Evolutionary conservation across 2,888 invertebrate species (phyloP).

Genomic region (Shargacucullia verbasci): DNA sequence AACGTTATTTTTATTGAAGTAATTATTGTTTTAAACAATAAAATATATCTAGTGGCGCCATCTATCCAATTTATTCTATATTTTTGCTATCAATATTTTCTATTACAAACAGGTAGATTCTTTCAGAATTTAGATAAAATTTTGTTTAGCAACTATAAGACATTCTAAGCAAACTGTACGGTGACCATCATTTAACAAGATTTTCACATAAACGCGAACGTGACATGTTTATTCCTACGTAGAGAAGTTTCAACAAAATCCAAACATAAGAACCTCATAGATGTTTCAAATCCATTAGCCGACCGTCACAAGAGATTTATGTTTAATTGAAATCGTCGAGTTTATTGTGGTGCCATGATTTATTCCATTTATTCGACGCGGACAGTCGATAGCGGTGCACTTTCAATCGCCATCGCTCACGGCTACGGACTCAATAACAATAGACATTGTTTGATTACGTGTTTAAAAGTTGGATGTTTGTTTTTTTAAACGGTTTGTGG

Average conservation of each 20-base stretch:
- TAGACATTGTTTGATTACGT: conserved; percentile 74
- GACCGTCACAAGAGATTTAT: conserved; percentile 82
- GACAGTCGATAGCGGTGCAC: conserved; percentile 59
- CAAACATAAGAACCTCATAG: conserved; percentile 62
- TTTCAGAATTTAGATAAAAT: too few relatives aligned
- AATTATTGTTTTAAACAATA: too few relatives aligned
- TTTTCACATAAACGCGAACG: too few relatives aligned
- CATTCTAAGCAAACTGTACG: too few relatives aligned
- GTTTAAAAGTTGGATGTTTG: conserved; percentile 46
- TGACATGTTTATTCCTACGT: too few relatives aligned
- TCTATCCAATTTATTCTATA: not conserved
- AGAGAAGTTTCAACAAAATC: conserved; percentile 13
- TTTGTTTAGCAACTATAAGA: too few relatives aligned
- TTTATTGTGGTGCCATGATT: conserved; percentile 84
- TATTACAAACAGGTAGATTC: too few relatives aligned
- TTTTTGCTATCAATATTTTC: too few relatives aligned
- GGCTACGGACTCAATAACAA: conserved; percentile 70
- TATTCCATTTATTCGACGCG: conserved; percentile 65
- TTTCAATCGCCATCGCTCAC: conserved; percentile 68
- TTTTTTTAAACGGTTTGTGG: conserved; percentile 38
- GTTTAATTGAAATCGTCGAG: conserved; percentile 86
- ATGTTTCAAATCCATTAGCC: conserved; percentile 79
- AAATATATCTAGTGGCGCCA: conserved; percentile 3
- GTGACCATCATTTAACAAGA: too few relatives aligned
- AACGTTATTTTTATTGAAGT: not conserved